These are phyloP conservation scores for Notiomystis cincta DNA, from an alignment of 2,113 vertebrate genomes.

Conservation along the genomic window DNA sequence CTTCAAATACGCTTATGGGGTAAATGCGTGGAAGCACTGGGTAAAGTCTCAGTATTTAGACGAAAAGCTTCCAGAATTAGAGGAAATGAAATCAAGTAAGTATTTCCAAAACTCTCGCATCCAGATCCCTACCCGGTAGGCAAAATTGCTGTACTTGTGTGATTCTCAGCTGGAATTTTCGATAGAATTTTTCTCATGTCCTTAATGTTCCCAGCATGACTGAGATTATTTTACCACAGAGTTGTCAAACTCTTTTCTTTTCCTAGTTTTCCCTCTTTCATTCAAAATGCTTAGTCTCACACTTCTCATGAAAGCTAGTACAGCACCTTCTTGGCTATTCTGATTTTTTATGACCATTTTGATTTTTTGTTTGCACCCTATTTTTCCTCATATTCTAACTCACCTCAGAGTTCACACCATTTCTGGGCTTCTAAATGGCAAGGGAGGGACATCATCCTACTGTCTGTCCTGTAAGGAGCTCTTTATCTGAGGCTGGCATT, in stretches of 20 bases:
- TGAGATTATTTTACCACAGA: not conserved
- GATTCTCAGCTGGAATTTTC: not conserved
- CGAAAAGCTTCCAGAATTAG: conserved; percentile 75
- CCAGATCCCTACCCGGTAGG: not conserved
- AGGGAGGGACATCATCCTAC: not conserved
- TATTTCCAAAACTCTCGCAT: not conserved
- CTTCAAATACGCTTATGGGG: conserved; percentile 85
- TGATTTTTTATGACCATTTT: not conserved
- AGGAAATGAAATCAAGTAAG: conserved; percentile 79
- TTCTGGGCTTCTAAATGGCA: not conserved
- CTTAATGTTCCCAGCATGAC: not conserved
- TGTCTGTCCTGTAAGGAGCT: not conserved
- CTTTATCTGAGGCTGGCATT: not conserved
- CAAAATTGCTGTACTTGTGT: not conserved
- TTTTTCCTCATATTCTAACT: not conserved
- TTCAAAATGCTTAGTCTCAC: not conserved
- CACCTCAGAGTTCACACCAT: not conserved
- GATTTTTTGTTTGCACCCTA: not conserved
- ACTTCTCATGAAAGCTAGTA: not conserved
- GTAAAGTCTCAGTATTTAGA: conserved; percentile 74
- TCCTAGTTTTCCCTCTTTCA: not conserved
- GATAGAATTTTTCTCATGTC: not conserved
- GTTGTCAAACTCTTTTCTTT: not conserved
- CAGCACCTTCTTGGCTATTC: not conserved
- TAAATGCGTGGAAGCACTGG: conserved; percentile 96